Base-by-base conservation (phyloP, 92 coral and sea anemone genomes). In the Epizoanthus rinbou region DNA sequence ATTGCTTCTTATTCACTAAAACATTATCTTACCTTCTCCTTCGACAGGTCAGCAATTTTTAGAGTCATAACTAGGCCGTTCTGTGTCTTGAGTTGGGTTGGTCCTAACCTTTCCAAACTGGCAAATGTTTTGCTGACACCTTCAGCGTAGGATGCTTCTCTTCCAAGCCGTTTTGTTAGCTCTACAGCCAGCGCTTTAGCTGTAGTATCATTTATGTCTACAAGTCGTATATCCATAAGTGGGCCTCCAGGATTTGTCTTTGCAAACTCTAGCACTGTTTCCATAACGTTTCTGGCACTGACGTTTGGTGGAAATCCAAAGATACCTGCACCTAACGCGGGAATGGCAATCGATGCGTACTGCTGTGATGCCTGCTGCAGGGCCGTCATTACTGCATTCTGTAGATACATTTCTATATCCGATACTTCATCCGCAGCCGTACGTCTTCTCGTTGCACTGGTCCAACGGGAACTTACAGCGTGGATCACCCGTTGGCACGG, bases 261-360 rank as follows among this genome's bases (percentile, higher is more conserved):
- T 19, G 74, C 85, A 52, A 87, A 92, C 16, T 22, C 69, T 14
- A 79, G 28, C 1, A 76, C 91, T 5, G 86, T 73, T 16, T 89
- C 91, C 1, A 92, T n/a, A 89, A 87, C 76, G 19, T 84, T 69
- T 15, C 52, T 66, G 0, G 95, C 98, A 63, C 98, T 91, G 41
- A 93, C 65, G 4, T 82, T 90, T 50, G 16, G 73, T 43, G 98
- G 98, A 57, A 85, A 87, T 2, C 86, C 93, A 52, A 21, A 89
- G 50, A 65, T 59, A 24, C 98, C 98, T 14, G 95, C 81, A 11
- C 98, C 85, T 14, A 93, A 80, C 6, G 98, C 93, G 5, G 98
- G 98, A 54, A 93, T 31, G 0, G 95, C 98, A 60, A 93, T 84
- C 3, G 95, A 83, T 16, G 65, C 59, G 65, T 78, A 89, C 9